These are phyloP conservation scores for Mystacides longicornis DNA, from an alignment of 2,888 invertebrate species.

Conservation along the genomic window DNA sequence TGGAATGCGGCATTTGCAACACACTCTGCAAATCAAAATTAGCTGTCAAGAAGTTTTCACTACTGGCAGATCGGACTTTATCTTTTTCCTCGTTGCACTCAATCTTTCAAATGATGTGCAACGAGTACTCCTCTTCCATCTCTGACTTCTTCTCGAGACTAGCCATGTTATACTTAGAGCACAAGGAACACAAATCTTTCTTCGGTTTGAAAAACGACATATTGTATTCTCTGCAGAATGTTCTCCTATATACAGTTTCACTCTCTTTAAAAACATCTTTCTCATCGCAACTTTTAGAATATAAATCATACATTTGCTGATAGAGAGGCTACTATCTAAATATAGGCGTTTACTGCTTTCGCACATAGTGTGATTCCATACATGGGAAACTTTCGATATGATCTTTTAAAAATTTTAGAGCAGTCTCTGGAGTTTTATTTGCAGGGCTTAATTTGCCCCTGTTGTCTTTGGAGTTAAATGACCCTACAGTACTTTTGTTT, in stretches of 20 bases:
- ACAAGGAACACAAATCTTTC: slow-evolving; percentile 4
- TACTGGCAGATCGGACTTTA: neutral
- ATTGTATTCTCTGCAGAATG: neutral
- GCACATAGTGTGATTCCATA: slow-evolving; percentile 1
- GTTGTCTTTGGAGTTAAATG: neutral
- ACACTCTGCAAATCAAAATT: slow-evolving; percentile 3
- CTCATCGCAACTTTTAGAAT: neutral
- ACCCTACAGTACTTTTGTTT: neutral
- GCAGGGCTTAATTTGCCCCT: neutral
- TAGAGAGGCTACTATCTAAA: neutral
- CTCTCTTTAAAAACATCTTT: neutral
- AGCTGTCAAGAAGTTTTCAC: neutral
- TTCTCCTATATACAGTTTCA: neutral
- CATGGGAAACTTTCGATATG: neutral
- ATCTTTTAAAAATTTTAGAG: too few species aligned
- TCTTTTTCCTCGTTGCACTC: slow-evolving; percentile 2
- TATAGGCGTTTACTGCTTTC: neutral
- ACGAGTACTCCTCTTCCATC: neutral
- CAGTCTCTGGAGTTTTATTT: neutral
- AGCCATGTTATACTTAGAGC: neutral
- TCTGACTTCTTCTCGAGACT: neutral
- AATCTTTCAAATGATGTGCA: neutral
- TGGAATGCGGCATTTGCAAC: neutral
- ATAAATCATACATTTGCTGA: neutral
- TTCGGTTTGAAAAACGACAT: neutral